These are phyloP conservation scores for Gobio occitaniae DNA, from an alignment of 2,797 vertebrate species.

Conservation along the genomic window DNA sequence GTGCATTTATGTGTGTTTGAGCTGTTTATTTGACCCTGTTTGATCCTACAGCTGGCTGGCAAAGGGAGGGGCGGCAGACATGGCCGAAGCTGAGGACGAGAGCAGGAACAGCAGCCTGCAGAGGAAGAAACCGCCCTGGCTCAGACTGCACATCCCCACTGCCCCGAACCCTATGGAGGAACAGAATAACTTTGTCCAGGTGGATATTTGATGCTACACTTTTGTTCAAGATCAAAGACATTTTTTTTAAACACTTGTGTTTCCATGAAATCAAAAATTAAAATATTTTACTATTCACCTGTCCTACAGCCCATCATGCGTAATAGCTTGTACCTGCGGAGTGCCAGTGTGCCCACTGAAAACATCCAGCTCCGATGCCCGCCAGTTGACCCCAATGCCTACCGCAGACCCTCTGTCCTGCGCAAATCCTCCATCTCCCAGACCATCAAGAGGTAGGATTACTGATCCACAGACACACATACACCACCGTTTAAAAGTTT, in stretches of 20 bases:
- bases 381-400: constrained; percentile 72
- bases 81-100: constrained; percentile 83
- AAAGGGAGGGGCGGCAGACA: constrained; percentile 68
- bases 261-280: background rate
- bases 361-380: constrained; percentile 77
- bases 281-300: background rate
- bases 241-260: background rate
- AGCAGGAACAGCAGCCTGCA: constrained; percentile 87
- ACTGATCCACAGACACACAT: background rate
- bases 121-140: constrained; percentile 93
- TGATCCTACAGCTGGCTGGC: constrained; percentile 72
- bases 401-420: constrained; percentile 82
- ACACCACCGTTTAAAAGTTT: background rate
- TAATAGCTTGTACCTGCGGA: constrained; percentile 75
- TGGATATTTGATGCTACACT: constrained; percentile 58
- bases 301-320: constrained; percentile 35
- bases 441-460: constrained; percentile 89
- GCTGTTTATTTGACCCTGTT: constrained; percentile 20
- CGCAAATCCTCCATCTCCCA: constrained; percentile 90
- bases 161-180: constrained; percentile 77
- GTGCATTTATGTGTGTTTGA: constrained; percentile 29
- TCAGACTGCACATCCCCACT: constrained; percentile 88
- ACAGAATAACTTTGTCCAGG: constrained; percentile 77
- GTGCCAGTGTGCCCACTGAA: constrained; percentile 91
- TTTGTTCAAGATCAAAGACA: background rate